Evolutionary conservation across 2,888 invertebrate species (phyloP).

Genomic region (Arrhopalites spinosus): DNA sequence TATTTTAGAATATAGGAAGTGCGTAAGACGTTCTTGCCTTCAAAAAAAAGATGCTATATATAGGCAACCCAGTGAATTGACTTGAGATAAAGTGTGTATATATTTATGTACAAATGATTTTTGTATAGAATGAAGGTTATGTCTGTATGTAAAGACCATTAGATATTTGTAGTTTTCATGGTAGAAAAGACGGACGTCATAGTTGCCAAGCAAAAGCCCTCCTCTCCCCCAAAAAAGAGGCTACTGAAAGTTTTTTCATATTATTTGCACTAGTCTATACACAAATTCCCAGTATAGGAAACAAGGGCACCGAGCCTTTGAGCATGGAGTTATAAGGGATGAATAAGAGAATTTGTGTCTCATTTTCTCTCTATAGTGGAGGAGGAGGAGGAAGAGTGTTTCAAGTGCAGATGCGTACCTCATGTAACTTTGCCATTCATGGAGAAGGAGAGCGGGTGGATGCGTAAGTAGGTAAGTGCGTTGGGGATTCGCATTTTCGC

Average conservation of each 20-base stretch:
- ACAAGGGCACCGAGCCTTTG: neutral
- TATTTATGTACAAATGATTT: neutral
- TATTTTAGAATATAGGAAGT: neutral
- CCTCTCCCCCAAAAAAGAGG: slow-evolving; percentile 9
- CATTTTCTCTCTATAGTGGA: neutral
- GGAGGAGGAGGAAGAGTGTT: neutral
- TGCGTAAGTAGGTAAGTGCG: slow-evolving; percentile 28
- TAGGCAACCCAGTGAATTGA: neutral
- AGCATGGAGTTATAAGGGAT: neutral
- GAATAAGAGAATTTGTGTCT: neutral
- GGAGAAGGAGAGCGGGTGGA: slow-evolving; percentile 9
- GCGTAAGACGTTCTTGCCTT: neutral
- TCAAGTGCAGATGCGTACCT: slow-evolving; percentile 14
- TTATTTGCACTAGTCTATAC: neutral
- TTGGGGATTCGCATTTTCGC: slow-evolving; percentile 14
- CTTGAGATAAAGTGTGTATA: too few species aligned
- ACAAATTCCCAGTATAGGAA: neutral
- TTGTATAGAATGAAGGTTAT: neutral
- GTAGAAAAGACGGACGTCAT: neutral
- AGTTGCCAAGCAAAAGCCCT: too few species aligned
- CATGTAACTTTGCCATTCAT: slow-evolving; percentile 43
- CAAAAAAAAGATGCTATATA: neutral
- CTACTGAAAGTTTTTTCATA: slow-evolving; percentile 15
- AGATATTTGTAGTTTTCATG: too few species aligned
- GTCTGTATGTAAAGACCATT: neutral